These are phyloP conservation scores for Phasianus colchicus DNA, from an alignment of 2,113 vertebrate species.

Conservation along the genomic window DNA sequence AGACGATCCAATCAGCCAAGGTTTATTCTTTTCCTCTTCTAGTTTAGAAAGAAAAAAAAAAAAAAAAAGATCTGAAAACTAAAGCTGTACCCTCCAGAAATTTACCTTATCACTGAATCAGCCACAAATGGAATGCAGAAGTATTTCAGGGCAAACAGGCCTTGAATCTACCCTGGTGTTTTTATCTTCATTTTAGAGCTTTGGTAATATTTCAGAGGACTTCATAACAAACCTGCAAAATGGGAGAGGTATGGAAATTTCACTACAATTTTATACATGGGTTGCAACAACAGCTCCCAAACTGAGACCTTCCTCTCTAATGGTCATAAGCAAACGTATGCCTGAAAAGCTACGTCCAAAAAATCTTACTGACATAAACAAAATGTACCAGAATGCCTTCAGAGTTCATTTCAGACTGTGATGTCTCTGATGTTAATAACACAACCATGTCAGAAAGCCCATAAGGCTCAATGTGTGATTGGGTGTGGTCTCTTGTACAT, in stretches of 20 bases:
- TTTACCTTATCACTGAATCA: conserved; percentile 37
- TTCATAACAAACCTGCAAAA: background rate
- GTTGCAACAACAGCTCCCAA: conserved; percentile 18
- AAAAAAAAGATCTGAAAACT: background rate
- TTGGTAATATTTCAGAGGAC: conserved; percentile 19
- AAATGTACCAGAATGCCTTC: background rate
- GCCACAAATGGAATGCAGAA: background rate
- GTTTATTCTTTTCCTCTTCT: conserved; percentile 53
- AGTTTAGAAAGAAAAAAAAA: conserved; percentile 37
- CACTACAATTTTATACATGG: conserved; percentile 7
- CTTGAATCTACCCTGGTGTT: background rate
- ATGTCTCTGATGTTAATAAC: background rate
- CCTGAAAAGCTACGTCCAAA: conserved; percentile 28
- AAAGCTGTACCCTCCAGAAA: conserved; percentile 32
- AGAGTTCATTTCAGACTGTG: background rate
- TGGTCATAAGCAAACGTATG: background rate
- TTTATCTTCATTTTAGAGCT: background rate
- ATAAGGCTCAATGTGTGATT: background rate
- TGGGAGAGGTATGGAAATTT: conserved; percentile 1
- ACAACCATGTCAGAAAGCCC: background rate
- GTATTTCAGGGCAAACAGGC: conserved; percentile 20
- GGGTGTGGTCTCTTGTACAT: background rate
- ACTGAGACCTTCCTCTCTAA: background rate
- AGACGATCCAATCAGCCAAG: conserved; percentile 30
- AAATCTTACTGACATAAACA: background rate